Percentiles rank a stretch among this genome's conserved stretches.
Evolutionary conservation across 2,888 invertebrate species (phyloP).

Genomic region (Drosophila fulvimacula): DNA sequence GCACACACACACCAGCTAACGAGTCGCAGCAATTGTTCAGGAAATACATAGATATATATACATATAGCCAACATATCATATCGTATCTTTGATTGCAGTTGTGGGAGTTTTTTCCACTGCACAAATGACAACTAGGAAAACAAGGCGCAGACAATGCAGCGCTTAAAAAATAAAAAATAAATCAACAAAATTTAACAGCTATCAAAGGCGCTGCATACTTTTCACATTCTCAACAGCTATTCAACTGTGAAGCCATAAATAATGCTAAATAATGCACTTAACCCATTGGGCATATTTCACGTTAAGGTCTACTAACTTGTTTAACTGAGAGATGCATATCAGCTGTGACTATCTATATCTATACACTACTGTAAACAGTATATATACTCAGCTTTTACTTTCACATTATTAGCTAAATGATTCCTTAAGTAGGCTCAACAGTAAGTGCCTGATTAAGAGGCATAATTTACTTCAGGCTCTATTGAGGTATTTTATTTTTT

Average conservation of each 20-base stretch:
- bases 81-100: conserved; percentile 33
- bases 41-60: conserved; percentile 36
- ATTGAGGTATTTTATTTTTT: no score
- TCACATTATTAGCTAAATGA: no score
- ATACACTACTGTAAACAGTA: no score
- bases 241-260: conserved; percentile 14
- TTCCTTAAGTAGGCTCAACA: no score
- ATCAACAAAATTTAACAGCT: not conserved
- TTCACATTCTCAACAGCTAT: conserved; percentile 14
- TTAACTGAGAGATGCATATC: no score
- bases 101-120: conserved; percentile 53
- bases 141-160: conserved; percentile 16
- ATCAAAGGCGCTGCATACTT: conserved; percentile 31
- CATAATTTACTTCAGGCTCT: no score
- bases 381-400: no score
- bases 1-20: conserved; percentile 32
- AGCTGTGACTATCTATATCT: no score
- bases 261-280: conserved; percentile 17
- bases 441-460: no score
- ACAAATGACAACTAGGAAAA: conserved; percentile 52
- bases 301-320: no score
- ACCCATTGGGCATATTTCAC: conserved; percentile 5
- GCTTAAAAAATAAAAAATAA: not conserved
- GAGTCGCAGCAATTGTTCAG: conserved; percentile 41
- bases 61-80: conserved; percentile 14